Conservation (phyloP, 2,797 vertebrate genomes). For the Lates japonicus region DNA sequence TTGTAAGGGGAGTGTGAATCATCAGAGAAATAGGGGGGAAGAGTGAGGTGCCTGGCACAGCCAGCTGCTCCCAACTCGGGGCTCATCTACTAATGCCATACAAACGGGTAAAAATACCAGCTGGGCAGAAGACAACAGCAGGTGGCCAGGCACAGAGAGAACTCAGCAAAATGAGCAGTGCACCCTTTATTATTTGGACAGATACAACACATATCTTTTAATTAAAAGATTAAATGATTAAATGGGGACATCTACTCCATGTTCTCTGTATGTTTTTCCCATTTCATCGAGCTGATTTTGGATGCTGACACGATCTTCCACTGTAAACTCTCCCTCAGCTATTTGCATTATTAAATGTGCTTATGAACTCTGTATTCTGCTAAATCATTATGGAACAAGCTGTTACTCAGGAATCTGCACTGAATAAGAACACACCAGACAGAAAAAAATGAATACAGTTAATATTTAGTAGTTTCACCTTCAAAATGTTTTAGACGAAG, state of each 20-base stretch:
- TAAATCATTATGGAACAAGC: conserved; percentile 3
- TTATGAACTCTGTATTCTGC: not conserved
- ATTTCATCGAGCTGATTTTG: conserved; percentile 4
- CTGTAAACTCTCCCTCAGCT: not conserved
- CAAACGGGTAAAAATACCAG: conserved; percentile 72
- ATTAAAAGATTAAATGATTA: conserved; percentile 39
- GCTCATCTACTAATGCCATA: conserved; percentile 69
- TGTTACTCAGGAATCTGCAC: not conserved
- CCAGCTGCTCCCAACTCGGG: conserved; percentile 77
- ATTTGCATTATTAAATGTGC: not conserved
- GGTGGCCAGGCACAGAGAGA: conserved; percentile 68
- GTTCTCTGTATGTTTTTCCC: not conserved
- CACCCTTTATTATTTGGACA: conserved; percentile 52
- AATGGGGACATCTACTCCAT: conserved; percentile 19
- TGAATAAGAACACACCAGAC: not conserved
- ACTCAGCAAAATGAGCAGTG: conserved; percentile 46
- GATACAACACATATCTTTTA: conserved; percentile 23
- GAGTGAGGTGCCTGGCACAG: conserved; percentile 60
- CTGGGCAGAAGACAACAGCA: conserved; percentile 78
- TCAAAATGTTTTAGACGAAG: conserved; percentile 45
- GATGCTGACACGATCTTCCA: not conserved
- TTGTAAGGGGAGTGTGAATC: conserved; percentile 61
- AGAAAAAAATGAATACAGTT: not conserved
- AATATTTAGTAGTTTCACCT: conserved; percentile 22
- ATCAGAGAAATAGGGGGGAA: conserved; percentile 57